Percentiles rank a stretch among this genome's conserved stretches.
Conservation (phyloP, 2,888 invertebrate species). For the Agrilus mali region DNA sequence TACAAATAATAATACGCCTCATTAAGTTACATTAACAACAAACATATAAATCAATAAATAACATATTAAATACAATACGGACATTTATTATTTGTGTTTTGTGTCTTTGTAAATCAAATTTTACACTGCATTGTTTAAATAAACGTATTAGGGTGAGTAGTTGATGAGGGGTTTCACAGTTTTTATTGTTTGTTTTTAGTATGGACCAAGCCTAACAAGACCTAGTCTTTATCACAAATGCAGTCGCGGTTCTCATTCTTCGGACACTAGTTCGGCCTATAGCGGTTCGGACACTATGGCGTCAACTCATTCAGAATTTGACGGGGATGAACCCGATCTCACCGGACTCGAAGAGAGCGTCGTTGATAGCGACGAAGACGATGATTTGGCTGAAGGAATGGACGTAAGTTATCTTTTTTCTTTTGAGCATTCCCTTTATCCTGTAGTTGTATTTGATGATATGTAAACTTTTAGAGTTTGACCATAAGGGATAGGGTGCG, state of each 20-base stretch:
- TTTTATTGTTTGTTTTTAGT: constrained; percentile 14
- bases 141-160: too few relatives aligned
- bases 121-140: too few relatives aligned
- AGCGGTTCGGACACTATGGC: constrained; percentile 95
- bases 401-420: constrained; percentile 43
- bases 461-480: constrained; percentile 48
- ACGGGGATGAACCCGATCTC: constrained; percentile 75
- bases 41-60: too few relatives aligned
- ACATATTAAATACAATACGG: too few relatives aligned
- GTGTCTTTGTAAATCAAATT: too few relatives aligned
- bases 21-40: too few relatives aligned
- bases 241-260: constrained; percentile 72
- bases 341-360: constrained; percentile 90
- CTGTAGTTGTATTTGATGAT: constrained; percentile 1
- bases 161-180: too few relatives aligned
- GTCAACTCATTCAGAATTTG: constrained; percentile 74
- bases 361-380: constrained; percentile 92
- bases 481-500: constrained; percentile 89
- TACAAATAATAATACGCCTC: too few relatives aligned
- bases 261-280: constrained; percentile 93
- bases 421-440: neutral
- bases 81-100: too few relatives aligned
- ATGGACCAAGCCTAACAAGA: constrained; percentile 29
- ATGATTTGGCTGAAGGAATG: constrained; percentile 83
- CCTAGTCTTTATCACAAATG: constrained; percentile 77